These are phyloP conservation scores for Esox niger DNA, from an alignment of 2,113 vertebrate genomes.

Conservation along the genomic window DNA sequence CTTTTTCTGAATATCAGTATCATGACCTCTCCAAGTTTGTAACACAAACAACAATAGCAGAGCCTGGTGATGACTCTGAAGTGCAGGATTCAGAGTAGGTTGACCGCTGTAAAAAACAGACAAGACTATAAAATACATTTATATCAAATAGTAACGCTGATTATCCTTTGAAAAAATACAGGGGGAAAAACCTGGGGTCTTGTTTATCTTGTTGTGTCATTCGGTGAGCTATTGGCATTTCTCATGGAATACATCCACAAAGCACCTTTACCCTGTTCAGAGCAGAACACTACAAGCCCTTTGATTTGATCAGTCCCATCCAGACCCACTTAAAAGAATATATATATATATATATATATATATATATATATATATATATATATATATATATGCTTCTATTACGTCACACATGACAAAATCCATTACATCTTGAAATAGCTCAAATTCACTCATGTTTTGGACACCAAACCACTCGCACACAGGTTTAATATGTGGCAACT, in stretches of 20 bases:
- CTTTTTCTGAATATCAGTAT: not conserved
- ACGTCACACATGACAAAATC: too few species aligned
- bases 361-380: too few species aligned
- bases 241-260: not conserved
- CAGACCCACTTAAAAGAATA: not conserved
- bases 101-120: constrained; percentile 8
- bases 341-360: too few species aligned
- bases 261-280: not conserved
- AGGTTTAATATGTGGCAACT: not conserved
- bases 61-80: not conserved
- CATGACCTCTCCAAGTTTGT: constrained; percentile 6
- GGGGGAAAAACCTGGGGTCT: not conserved
- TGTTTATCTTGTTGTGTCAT: not conserved
- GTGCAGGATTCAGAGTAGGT: constrained; percentile 1
- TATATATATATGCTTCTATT: too few species aligned
- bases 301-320: not conserved
- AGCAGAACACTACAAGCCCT: not conserved
- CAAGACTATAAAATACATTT: constrained; percentile 18
- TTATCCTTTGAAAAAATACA: constrained; percentile 17
- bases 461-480: not conserved
- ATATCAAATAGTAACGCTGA: constrained; percentile 22
- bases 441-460: not conserved
- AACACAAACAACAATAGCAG: constrained; percentile 8
- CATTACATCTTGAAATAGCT: not conserved
- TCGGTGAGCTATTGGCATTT: constrained; percentile 5